phyloP scores from a whole-genome alignment of 2,113 vertebrate species.

The Tetraodon nigroviridis region DNA sequence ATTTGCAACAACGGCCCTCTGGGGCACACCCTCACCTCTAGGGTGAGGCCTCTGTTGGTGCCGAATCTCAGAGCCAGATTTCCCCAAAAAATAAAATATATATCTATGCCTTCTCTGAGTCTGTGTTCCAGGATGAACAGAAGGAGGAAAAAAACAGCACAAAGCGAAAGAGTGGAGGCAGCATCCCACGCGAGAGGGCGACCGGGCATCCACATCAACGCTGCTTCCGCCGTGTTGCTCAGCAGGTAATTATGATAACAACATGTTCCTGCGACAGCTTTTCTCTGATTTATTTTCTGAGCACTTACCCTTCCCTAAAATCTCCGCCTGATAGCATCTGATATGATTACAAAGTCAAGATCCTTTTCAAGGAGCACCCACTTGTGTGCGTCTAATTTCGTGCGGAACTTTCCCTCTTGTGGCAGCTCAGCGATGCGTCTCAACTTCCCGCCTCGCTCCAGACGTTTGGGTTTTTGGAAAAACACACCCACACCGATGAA shows the following conservation, averaged over 20 bases:
- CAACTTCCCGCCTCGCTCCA: not conserved
- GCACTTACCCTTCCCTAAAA: conserved; percentile 65
- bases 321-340: conserved; percentile 60
- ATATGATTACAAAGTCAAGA: conserved; percentile 70
- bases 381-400: conserved; percentile 55
- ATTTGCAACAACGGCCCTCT: too few relatives aligned
- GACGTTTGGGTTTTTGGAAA: conserved; percentile 24
- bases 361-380: conserved; percentile 57
- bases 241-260: conserved; percentile 71
- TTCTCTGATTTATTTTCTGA: conserved; percentile 64
- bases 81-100: conserved; percentile 59
- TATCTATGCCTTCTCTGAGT: conserved; percentile 54
- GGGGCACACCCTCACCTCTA: not conserved
- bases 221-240: conserved; percentile 54
- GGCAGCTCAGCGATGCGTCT: conserved; percentile 24
- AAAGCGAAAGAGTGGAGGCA: conserved; percentile 33
- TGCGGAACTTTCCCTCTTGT: conserved; percentile 41
- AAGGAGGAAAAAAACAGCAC: conserved; percentile 32
- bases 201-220: conserved; percentile 60
- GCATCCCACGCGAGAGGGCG: conserved; percentile 54
- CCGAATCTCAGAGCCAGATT: conserved; percentile 52
- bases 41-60: conserved; percentile 25
- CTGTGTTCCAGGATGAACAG: conserved; percentile 39
- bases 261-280: conserved; percentile 55
- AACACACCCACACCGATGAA: conserved; percentile 39